phyloP scores from a whole-genome alignment of 2,888 invertebrate species.

The Ennomos erosarius region DNA sequence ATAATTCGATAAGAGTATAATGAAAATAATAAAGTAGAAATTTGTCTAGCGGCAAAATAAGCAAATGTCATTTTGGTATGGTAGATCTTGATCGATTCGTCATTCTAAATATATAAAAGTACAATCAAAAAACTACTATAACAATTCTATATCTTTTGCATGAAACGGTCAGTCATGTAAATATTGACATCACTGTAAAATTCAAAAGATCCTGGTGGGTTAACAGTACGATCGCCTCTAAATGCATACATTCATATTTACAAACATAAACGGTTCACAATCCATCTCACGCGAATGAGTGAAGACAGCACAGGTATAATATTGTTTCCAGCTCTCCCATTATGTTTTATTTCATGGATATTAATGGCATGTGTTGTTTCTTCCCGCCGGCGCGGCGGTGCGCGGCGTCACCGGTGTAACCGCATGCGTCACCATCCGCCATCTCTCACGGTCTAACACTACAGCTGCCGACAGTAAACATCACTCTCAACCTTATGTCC shows the following conservation, averaged over 20 bases:
- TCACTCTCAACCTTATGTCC: conserved; percentile 91
- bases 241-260: conserved; percentile 3
- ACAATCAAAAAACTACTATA: conserved; percentile 20
- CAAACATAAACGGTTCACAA: not conserved
- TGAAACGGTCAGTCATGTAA: conserved; percentile 33
- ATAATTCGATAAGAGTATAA: no score
- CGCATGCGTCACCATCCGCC: conserved; percentile 60
- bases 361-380: conserved; percentile 81
- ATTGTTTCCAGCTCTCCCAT: conserved; percentile 33
- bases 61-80: not conserved
- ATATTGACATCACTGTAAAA: conserved; percentile 20
- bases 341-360: conserved; percentile 44
- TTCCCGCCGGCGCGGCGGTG: conserved; percentile 64
- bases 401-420: conserved; percentile 55
- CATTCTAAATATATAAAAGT: conserved; percentile 19
- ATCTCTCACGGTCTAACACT: conserved; percentile 63
- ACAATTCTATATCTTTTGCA: conserved; percentile 23
- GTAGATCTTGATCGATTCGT: conserved; percentile 43
- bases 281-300: conserved; percentile 63
- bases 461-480: conserved; percentile 90
- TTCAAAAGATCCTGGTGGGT: conserved; percentile 22
- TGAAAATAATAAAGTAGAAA: not conserved
- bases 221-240: not conserved
- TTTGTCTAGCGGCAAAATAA: not conserved
- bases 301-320: conserved; percentile 71